phyloP scores from a whole-genome alignment of 2,888 invertebrate species.

The Blastobasis adustella region DNA sequence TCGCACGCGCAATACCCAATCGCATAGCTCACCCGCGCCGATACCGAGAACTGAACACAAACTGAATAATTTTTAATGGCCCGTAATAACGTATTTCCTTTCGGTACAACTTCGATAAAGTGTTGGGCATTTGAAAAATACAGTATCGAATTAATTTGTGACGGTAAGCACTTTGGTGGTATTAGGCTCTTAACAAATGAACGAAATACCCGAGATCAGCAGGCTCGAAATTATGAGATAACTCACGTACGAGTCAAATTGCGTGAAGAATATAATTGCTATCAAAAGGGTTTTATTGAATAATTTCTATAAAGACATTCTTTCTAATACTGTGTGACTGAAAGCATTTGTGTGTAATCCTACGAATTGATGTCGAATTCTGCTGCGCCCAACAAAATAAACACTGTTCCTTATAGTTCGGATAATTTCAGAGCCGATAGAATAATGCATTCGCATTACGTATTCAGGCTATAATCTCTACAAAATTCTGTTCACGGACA shows the following conservation, averaged over 20 bases:
- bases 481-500: constrained; percentile 61
- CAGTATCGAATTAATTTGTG: neutral
- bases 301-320: too few relatives aligned
- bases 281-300: too few relatives aligned
- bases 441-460: constrained; percentile 55
- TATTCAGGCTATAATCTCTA: constrained; percentile 61
- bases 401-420: neutral
- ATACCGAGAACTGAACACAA: neutral
- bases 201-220: too few relatives aligned
- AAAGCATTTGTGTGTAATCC: too few relatives aligned
- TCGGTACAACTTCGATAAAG: constrained; percentile 1
- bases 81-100: neutral
- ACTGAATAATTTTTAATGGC: constrained; percentile 1
- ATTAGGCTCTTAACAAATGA: too few relatives aligned
- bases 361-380: too few relatives aligned
- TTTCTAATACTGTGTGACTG: too few relatives aligned
- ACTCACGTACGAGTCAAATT: too few relatives aligned
- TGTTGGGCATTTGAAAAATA: constrained; percentile 2
- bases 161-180: too few relatives aligned
- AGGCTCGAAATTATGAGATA: too few relatives aligned
- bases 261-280: too few relatives aligned
- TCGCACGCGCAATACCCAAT: constrained; percentile 19
- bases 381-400: too few relatives aligned
- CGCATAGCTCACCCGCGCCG: neutral
- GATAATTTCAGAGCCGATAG: constrained; percentile 20